phyloP scores from a whole-genome alignment of 35 echinoderm and acorn worm species.

The Strongylocentrotus purpuratus region DNA sequence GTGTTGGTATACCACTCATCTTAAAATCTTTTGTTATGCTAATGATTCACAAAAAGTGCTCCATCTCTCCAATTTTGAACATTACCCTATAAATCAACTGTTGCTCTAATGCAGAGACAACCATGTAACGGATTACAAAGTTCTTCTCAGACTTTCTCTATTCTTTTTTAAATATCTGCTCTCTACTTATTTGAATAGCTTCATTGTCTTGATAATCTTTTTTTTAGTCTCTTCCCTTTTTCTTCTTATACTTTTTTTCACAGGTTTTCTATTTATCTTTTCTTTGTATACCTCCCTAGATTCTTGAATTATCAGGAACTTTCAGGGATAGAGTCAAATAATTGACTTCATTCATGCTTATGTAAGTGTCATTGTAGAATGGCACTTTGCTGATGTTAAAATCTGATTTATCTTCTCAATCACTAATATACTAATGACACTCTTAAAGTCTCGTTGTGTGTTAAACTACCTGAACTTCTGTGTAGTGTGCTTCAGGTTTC shows the following conservation, averaged over 20 bases:
- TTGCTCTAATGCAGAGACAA: not conserved
- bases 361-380: too few species aligned
- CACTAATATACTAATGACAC: too few species aligned
- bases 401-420: too few species aligned
- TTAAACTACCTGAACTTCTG: too few species aligned
- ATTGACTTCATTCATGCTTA: too few species aligned
- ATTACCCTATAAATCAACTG: not conserved
- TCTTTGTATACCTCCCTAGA: not conserved
- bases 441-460: too few species aligned
- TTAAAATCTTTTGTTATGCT: not conserved
- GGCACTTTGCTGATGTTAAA: too few species aligned
- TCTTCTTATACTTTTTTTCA: not conserved
- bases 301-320: too few species aligned
- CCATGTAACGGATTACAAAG: not conserved
- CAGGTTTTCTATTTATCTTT: not conserved
- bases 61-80: not conserved
- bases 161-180: not conserved
- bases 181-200: not conserved
- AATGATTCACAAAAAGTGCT: not conserved
- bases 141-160: not conserved
- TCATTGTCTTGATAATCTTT: not conserved
- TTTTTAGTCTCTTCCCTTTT: not conserved
- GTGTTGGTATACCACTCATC: not conserved
- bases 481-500: too few species aligned
- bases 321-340: too few species aligned